Evolutionary conservation across 2,113 vertebrate species (phyloP).

Genomic region (Brachionichthys hirsutus): DNA sequence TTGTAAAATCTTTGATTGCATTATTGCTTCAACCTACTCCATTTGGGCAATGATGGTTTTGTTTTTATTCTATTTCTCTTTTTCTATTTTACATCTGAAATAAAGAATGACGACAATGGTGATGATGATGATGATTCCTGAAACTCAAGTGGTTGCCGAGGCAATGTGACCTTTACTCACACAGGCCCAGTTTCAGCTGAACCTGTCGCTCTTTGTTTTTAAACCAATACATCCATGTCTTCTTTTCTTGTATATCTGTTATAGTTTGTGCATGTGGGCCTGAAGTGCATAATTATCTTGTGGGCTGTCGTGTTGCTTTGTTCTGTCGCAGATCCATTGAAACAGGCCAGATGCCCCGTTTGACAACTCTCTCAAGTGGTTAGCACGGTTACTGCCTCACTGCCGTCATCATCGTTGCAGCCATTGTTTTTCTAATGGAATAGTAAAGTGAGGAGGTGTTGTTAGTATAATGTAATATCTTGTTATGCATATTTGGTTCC

Average conservation of each 20-base stretch:
- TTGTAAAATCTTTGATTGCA: too few species aligned
- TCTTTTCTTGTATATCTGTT: background rate
- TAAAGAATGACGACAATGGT: too few species aligned
- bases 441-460: slow-evolving; percentile 69
- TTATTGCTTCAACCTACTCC: too few species aligned
- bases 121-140: too few species aligned
- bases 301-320: slow-evolving; percentile 32
- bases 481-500: slow-evolving; percentile 9
- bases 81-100: too few species aligned
- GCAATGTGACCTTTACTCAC: slow-evolving; percentile 69
- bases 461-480: background rate
- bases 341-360: slow-evolving; percentile 75
- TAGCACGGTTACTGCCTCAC: slow-evolving; percentile 82
- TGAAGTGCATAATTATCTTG: background rate
- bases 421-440: slow-evolving; percentile 82
- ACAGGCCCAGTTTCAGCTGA: slow-evolving; percentile 33
- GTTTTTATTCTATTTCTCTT: too few species aligned
- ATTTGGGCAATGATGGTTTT: too few species aligned
- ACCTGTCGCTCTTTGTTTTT: background rate
- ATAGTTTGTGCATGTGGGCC: background rate
- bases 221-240: background rate
- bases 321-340: slow-evolving; percentile 68
- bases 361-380: slow-evolving; percentile 79
- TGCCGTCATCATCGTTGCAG: slow-evolving; percentile 75
- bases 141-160: slow-evolving; percentile 66